Evolutionary conservation across 2,888 invertebrate species (phyloP).

Genomic region (Mythimna loreyi): DNA sequence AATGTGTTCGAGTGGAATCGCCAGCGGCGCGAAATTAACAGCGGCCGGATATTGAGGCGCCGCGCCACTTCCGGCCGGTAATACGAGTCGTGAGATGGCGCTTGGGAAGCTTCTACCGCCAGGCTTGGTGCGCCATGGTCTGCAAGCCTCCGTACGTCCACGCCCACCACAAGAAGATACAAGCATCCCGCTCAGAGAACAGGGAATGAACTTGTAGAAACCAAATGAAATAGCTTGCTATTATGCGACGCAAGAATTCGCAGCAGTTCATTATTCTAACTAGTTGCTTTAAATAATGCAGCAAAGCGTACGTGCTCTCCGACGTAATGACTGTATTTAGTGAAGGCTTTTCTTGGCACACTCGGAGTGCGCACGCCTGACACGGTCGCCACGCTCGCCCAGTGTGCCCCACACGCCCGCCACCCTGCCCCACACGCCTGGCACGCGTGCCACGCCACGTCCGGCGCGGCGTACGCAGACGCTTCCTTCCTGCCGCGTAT

Average conservation of each 20-base stretch:
- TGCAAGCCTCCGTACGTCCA: no score
- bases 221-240: no score
- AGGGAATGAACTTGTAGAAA: background rate
- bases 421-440: background rate
- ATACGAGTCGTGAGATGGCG: slow-evolving; percentile 16
- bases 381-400: slow-evolving; percentile 16
- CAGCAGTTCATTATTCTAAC: background rate
- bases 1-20: slow-evolving; percentile 21
- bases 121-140: slow-evolving; percentile 18
- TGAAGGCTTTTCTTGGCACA: background rate
- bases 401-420: background rate
- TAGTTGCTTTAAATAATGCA: background rate
- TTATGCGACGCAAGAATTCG: background rate
- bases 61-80: slow-evolving; percentile 46
- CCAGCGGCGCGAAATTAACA: slow-evolving; percentile 40
- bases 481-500: slow-evolving; percentile 13
- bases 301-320: background rate
- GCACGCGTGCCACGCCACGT: slow-evolving; percentile 9
- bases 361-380: background rate
- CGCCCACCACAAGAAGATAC: background rate
- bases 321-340: slow-evolving; percentile 7
- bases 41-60: slow-evolving; percentile 50
- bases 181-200: background rate
- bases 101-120: slow-evolving; percentile 7
- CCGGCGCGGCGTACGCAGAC: slow-evolving; percentile 5